Conservation (phyloP, 1,140 invertebrate genomes). For the Bombyx mori region DNA sequence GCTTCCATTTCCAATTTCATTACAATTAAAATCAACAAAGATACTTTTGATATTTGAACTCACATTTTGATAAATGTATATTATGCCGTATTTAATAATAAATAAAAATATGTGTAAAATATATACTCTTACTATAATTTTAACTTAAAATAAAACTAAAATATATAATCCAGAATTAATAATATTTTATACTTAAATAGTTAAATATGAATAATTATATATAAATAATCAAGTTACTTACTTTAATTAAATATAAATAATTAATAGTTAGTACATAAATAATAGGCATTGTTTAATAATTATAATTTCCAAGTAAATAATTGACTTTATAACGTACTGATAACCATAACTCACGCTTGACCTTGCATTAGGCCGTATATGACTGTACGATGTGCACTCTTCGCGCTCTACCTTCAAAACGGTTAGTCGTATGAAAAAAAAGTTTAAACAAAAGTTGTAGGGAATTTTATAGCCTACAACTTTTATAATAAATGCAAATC, state of each 20-base stretch:
- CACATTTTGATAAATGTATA: conserved; percentile 32
- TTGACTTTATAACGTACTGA: conserved; percentile 15
- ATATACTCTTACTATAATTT: conserved; percentile 26
- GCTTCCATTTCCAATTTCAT: conserved; percentile 30
- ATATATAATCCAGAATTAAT: conserved; percentile 26
- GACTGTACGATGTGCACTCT: no score
- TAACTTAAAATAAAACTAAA: conserved; percentile 26
- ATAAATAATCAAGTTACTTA: conserved; percentile 3
- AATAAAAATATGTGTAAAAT: conserved; percentile 28
- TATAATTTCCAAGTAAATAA: conserved; percentile 14
- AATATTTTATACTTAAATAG: conserved; percentile 16
- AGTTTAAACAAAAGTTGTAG: no score
- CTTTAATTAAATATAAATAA: conserved; percentile 23
- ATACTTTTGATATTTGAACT: conserved; percentile 28
- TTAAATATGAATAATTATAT: conserved; percentile 3
- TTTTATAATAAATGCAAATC: no score
- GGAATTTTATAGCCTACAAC: no score
- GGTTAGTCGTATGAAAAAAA: no score
- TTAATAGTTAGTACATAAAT: conserved; percentile 19
- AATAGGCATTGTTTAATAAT: conserved; percentile 11
- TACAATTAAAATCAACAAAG: conserved; percentile 23
- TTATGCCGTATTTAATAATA: conserved; percentile 28
- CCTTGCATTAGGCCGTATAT: no score
- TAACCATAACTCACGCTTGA: no score
- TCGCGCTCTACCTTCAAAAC: no score